Evolutionary conservation across 2,113 vertebrate genomes (phyloP), one percentile per base, ranked within the genome.

Genomic region (Gavia stellata): DNA sequence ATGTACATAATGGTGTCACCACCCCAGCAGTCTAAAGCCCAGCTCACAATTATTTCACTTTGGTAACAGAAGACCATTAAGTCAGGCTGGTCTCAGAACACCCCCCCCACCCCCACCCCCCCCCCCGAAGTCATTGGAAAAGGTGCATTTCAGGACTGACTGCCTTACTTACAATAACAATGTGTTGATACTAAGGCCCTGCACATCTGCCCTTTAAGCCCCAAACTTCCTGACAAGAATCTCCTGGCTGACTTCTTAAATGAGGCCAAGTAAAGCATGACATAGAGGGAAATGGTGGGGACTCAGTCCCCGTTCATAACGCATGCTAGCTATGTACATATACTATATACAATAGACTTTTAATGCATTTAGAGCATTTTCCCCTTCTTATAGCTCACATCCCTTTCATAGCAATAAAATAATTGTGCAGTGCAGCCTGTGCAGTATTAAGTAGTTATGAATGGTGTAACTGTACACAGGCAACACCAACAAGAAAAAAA

Each of bases 311-410:
- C 5, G 3, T 29, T 78, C 17, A 55, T 9, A 49, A 2, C 3
- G 8, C 55, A 29, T 2, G 1, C 61, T 12, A 10, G 5, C 36
- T 36, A 1, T 10, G 24, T 42, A 29, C n/a, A 17, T 5, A 7
- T 2, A 44, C 12, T 34, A 24, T 6, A 8, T 10, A 36, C 14
- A 56, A 7, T 3, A 58, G 36, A 34, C n/a, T 36, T 31, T 1
- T 29, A 47, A 38, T 52, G 50, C 36, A 74, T n/a, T 65, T 33
- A 53, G 38, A 91, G n/a, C 28, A 20, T 42, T 26, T 73, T 17
- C 12, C 26, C 56, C 28, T 52, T 28, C 53, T 49, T 50, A 4
- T 1, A 86, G 33, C 40, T 63, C 65, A 45, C n/a, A 38, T 16
- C 14, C 9, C 47, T 58, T 67, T 67, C 52, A 10, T 7, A 5